Conservation (phyloP, 2,113 vertebrate genomes). For the Catagonus wagneri region DNA sequence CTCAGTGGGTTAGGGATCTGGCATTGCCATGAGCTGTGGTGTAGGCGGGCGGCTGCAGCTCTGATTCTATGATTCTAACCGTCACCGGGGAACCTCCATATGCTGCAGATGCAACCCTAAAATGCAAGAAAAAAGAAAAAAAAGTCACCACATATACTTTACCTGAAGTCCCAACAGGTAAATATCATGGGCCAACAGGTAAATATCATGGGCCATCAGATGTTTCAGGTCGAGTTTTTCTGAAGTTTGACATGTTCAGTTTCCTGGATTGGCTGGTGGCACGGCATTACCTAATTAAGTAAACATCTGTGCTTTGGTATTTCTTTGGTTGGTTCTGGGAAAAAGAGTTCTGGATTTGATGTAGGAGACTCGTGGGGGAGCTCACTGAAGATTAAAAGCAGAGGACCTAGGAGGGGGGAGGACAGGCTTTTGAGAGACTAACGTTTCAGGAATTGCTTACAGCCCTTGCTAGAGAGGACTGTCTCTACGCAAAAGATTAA, state of each 20-base stretch:
- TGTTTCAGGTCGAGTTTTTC: constrained; percentile 27
- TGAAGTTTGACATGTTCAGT: neutral
- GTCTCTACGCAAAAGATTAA: constrained; percentile 59
- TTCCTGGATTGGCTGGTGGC: neutral
- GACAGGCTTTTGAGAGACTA: constrained; percentile 48
- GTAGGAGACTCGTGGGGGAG: neutral
- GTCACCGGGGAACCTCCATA: too few relatives aligned
- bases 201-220: neutral
- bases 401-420: neutral
- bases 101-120: too few relatives aligned
- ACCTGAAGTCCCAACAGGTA: neutral
- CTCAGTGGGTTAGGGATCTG: too few relatives aligned
- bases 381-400: constrained; percentile 39
- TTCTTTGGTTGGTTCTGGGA: constrained; percentile 30
- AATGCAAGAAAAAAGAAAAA: too few relatives aligned
- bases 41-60: too few relatives aligned
- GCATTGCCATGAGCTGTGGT: too few relatives aligned
- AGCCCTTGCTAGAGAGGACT: neutral
- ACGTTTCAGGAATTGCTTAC: constrained; percentile 46
- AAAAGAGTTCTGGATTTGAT: constrained; percentile 49
- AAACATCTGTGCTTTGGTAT: neutral
- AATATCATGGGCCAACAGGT: neutral
- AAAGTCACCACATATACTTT: neutral
- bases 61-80: too few relatives aligned
- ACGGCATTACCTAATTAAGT: constrained; percentile 21